These are phyloP conservation scores for Drosophila erecta DNA, from an alignment of 1,140 invertebrate genomes.

Conservation along the genomic window DNA sequence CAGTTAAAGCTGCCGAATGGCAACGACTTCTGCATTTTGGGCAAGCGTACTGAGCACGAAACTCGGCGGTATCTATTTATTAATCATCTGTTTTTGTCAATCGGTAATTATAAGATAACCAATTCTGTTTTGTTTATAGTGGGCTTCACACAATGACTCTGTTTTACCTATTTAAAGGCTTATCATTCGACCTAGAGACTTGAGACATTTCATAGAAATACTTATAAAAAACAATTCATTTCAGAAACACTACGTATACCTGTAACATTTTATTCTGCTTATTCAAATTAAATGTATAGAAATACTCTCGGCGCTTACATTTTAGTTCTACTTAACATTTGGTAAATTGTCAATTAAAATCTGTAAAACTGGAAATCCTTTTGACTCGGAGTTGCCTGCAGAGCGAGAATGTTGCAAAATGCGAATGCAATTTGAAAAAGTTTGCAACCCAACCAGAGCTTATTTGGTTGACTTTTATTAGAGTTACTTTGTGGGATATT, in stretches of 20 bases:
- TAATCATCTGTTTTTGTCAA: slow-evolving; percentile 23
- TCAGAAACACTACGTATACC: too few relatives aligned
- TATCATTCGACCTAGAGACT: slow-evolving; percentile 1
- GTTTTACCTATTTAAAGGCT: background rate
- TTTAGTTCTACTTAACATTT: too few relatives aligned
- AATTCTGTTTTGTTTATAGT: slow-evolving; percentile 2
- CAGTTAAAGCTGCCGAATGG: background rate
- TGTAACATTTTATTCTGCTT: too few relatives aligned
- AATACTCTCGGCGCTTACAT: too few relatives aligned
- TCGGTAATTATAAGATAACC: slow-evolving; percentile 17
- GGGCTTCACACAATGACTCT: slow-evolving; percentile 6
- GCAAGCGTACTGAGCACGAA: background rate
- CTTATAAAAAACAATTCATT: too few relatives aligned
- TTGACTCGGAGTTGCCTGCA: background rate
- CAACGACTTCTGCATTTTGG: background rate
- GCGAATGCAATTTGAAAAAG: background rate
- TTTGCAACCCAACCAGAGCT: background rate
- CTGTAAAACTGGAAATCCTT: background rate
- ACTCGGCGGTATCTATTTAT: slow-evolving; percentile 12
- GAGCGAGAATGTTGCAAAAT: background rate
- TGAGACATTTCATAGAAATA: background rate
- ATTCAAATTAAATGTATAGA: too few relatives aligned
- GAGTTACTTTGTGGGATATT: background rate
- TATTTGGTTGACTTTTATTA: background rate
- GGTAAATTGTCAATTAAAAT: too few relatives aligned